Conservation (phyloP, 2,888 invertebrate genomes). For the Caradrina kadenii region DNA sequence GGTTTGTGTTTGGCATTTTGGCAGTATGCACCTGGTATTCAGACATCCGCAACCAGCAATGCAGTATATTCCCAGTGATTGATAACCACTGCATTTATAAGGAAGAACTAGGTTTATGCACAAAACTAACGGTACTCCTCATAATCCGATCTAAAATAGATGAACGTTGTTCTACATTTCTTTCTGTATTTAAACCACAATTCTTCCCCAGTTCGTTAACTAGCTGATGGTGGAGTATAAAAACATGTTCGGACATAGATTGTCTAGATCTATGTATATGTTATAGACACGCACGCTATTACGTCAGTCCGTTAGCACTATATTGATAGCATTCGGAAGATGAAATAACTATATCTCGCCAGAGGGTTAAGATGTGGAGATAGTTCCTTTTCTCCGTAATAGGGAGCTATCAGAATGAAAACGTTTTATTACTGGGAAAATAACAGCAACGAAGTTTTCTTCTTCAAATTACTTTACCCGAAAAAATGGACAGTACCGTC, state of each 20-base stretch:
- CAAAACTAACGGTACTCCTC: slow-evolving; percentile 11
- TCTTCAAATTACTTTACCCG: neutral
- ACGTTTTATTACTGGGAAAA: slow-evolving; percentile 20
- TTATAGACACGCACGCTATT: slow-evolving; percentile 53
- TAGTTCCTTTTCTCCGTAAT: slow-evolving; percentile 31
- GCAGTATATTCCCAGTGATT: slow-evolving; percentile 30
- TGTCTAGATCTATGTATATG: slow-evolving; percentile 30
- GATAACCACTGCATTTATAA: slow-evolving; percentile 32
- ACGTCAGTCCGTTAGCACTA: slow-evolving; percentile 48
- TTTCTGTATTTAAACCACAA: slow-evolving; percentile 42
- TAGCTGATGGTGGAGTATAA: slow-evolving; percentile 24
- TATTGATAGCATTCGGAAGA: slow-evolving; percentile 47
- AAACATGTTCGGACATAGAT: slow-evolving; percentile 40
- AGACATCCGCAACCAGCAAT: slow-evolving; percentile 28
- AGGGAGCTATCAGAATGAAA: slow-evolving; percentile 23
- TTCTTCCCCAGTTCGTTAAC: slow-evolving; percentile 53
- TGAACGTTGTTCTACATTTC: slow-evolving; percentile 26
- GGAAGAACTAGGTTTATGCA: neutral
- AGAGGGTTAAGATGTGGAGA: slow-evolving; percentile 25
- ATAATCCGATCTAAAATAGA: slow-evolving; percentile 26
- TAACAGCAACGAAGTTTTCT: slow-evolving; percentile 12
- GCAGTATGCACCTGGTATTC: slow-evolving; percentile 13
- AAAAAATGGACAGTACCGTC: slow-evolving; percentile 1
- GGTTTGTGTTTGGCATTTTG: slow-evolving; percentile 23
- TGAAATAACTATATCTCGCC: slow-evolving; percentile 56